These are phyloP conservation scores for Zaprionus gabonicus DNA, from an alignment of 1,140 invertebrate genomes.

Conservation along the genomic window DNA sequence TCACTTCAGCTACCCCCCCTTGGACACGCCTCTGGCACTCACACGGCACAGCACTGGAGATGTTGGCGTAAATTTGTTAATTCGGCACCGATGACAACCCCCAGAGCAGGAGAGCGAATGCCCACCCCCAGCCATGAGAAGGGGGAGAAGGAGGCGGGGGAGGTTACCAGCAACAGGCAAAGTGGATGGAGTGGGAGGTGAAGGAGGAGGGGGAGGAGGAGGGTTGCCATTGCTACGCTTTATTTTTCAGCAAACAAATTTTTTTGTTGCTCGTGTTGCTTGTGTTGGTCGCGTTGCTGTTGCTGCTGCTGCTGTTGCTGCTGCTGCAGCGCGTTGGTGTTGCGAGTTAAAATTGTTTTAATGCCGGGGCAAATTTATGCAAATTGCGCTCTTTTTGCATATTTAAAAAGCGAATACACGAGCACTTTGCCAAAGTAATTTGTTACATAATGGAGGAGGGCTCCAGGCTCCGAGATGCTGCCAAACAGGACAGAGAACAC, in stretches of 20 bases:
- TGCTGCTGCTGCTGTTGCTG: constrained; percentile 16
- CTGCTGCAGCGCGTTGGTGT: constrained; percentile 70
- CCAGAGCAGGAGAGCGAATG: constrained; percentile 30
- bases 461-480: constrained; percentile 22
- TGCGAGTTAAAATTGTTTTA: constrained; percentile 84
- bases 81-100: constrained; percentile 82
- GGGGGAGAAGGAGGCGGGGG: background rate
- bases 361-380: constrained; percentile 84
- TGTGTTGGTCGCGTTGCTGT: constrained; percentile 32
- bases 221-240: constrained; percentile 1
- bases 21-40: constrained; percentile 2
- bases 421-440: constrained; percentile 84
- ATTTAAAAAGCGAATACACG: constrained; percentile 84
- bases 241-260: constrained; percentile 31
- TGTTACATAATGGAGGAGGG: constrained; percentile 76
- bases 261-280: constrained; percentile 27
- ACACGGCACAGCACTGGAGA: constrained; percentile 41
- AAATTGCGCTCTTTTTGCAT: constrained; percentile 84
- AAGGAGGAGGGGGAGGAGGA: background rate
- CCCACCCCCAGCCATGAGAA: constrained; percentile 16
- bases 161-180: constrained; percentile 65
- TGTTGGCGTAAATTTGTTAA: constrained; percentile 84
- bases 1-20: background rate
- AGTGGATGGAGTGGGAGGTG: constrained; percentile 13
- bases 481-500: background rate